A percentile compares a stretch with the other conserved stretches of the same genome.
phyloP scores from a whole-genome alignment of 2,888 invertebrate species.

The Myathropa florea region DNA sequence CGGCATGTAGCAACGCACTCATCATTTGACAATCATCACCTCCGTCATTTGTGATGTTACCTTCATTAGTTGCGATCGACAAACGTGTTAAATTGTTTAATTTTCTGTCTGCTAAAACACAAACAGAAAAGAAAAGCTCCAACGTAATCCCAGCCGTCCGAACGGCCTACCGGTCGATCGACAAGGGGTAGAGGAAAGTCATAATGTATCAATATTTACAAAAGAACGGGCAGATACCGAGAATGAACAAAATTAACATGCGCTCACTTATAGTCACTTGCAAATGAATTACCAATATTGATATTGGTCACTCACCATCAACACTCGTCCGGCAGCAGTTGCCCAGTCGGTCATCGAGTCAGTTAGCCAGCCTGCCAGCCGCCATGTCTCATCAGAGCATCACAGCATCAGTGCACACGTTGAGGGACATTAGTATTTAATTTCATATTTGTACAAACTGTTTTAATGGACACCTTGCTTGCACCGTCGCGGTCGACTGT shows the following conservation, averaged over 20 bases:
- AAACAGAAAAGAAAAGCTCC: conserved; percentile 21
- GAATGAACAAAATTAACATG: conserved; percentile 56
- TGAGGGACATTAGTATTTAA: conserved; percentile 68
- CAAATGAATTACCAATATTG: conserved; percentile 70
- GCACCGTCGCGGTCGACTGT: conserved; percentile 10
- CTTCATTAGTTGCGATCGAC: conserved; percentile 59
- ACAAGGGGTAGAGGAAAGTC: conserved; percentile 25
- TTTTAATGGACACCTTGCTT: conserved; percentile 66
- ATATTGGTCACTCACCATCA: conserved; percentile 69
- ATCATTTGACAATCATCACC: conserved; percentile 51
- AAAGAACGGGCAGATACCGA: conserved; percentile 58
- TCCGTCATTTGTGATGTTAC: conserved; percentile 14
- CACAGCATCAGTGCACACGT: conserved; percentile 41
- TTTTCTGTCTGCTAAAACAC: conserved; percentile 71
- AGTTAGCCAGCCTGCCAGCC: conserved; percentile 16
- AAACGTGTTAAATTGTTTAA: conserved; percentile 71
- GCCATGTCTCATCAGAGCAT: conserved; percentile 27
- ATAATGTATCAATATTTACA: conserved; percentile 66
- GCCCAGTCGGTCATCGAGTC: conserved; percentile 29
- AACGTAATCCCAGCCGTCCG: conserved; percentile 6
- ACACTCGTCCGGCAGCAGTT: conserved; percentile 9
- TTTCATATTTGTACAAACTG: conserved; percentile 70
- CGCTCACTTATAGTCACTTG: conserved; percentile 65
- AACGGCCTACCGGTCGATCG: background rate
- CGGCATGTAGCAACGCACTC: conserved; percentile 31